Percentiles rank a stretch among this genome's conserved stretches.
These are phyloP conservation scores for Punctoribates punctum DNA, from an alignment of 2,888 invertebrate genomes.

Conservation along the genomic window DNA sequence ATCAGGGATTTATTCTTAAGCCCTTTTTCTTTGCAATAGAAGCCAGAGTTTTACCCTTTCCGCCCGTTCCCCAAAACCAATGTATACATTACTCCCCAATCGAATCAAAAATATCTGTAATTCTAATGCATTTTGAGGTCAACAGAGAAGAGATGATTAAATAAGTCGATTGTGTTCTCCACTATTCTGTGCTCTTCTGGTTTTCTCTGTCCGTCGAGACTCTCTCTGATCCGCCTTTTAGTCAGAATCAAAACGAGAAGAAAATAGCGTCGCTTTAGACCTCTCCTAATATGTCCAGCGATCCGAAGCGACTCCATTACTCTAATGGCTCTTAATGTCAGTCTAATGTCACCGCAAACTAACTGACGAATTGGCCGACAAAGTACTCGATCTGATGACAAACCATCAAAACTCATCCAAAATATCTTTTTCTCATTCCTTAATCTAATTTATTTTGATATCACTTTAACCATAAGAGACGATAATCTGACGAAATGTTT, in stretches of 20 bases:
- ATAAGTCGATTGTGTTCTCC: conserved; percentile 20
- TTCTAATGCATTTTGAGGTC: conserved; percentile 34
- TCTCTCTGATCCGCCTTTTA: conserved; percentile 19
- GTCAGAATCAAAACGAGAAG: conserved; percentile 27
- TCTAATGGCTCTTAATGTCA: conserved; percentile 36
- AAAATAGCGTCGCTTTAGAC: background rate
- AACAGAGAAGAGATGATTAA: conserved; percentile 31
- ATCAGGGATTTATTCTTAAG: conserved; percentile 17
- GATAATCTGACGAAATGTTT: too few species aligned
- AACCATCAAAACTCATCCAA: background rate
- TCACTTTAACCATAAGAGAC: too few species aligned
- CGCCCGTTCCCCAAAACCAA: background rate
- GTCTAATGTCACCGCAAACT: conserved; percentile 34
- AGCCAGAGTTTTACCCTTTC: background rate
- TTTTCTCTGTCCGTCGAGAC: conserved; percentile 16
- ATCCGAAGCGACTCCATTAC: conserved; percentile 34
- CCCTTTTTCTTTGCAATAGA: background rate
- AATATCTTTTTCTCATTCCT: background rate
- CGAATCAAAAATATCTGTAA: conserved; percentile 29
- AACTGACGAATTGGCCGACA: conserved; percentile 23
- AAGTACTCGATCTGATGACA: background rate
- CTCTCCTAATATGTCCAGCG: conserved; percentile 12
- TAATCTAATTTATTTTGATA: too few species aligned
- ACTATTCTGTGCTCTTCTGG: background rate
- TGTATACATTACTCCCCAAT: conserved; percentile 35